phyloP scores from a whole-genome alignment of 2,797 vertebrate genomes.

The Premnoplex brunnescens region DNA sequence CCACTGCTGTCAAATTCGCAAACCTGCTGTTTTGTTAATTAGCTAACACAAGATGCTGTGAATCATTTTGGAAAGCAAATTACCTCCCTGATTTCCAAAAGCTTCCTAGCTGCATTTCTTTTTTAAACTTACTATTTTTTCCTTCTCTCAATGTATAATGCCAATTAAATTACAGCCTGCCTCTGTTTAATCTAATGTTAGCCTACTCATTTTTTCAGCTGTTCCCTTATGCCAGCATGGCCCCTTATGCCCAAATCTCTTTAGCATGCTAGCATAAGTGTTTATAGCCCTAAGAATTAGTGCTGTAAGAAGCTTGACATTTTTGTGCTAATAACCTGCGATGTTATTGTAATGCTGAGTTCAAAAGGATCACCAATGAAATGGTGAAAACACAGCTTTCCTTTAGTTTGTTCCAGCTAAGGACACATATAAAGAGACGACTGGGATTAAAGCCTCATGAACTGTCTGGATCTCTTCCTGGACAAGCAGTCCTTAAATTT shows the following conservation, averaged over 20 bases:
- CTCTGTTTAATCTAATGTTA: constrained; percentile 52
- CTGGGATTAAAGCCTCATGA: not conserved
- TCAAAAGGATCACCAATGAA: not conserved
- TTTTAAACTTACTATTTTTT: constrained; percentile 3
- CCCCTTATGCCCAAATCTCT: constrained; percentile 39
- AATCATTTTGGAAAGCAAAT: constrained; percentile 70
- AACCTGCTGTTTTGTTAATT: constrained; percentile 74
- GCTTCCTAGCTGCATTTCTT: not conserved
- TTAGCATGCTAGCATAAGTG: constrained; percentile 19
- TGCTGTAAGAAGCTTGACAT: not conserved
- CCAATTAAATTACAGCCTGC: constrained; percentile 21
- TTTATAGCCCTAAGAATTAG: constrained; percentile 21
- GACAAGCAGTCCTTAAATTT: not conserved
- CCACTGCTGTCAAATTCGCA: constrained; percentile 58
- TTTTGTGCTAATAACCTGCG: constrained; percentile 19
- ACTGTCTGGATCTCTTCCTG: not conserved
- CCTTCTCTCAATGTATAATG: not conserved
- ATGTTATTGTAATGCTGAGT: not conserved
- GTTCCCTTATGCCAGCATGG: not conserved
- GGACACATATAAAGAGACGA: not conserved
- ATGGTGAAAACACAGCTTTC: constrained; percentile 6
- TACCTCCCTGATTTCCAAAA: constrained; percentile 36
- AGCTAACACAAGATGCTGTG: constrained; percentile 49
- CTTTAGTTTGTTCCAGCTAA: not conserved
- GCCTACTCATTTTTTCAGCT: constrained; percentile 21